These are phyloP conservation scores for Drosophila subsilvestris DNA, from an alignment of 2,888 invertebrate genomes.

Conservation along the genomic window DNA sequence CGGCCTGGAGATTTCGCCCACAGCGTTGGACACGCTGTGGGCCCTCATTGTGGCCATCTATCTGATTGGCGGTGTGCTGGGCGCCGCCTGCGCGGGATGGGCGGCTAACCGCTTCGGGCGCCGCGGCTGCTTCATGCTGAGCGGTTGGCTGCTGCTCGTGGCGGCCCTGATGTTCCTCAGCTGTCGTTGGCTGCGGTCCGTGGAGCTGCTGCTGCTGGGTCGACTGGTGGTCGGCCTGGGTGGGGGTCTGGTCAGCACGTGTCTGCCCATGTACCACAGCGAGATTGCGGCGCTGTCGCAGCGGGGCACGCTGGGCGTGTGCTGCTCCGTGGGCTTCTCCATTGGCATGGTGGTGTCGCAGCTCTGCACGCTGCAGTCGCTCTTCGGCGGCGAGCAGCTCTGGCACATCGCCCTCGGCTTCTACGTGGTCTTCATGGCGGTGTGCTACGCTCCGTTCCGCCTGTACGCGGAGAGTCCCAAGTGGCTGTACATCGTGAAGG, in stretches of 20 bases:
- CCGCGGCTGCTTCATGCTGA: slow-evolving; percentile 55
- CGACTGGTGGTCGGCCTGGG: slow-evolving; percentile 91
- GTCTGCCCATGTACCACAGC: slow-evolving; percentile 95
- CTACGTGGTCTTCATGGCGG: slow-evolving; percentile 88
- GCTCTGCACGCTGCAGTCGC: slow-evolving; percentile 76
- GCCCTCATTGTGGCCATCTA: slow-evolving; percentile 93
- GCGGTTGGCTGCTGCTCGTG: slow-evolving; percentile 46
- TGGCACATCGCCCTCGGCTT: slow-evolving; percentile 92
- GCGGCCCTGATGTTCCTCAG: slow-evolving; percentile 86
- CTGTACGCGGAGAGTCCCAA: slow-evolving; percentile 95
- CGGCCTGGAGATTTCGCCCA: slow-evolving; percentile 84
- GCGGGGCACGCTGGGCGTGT: slow-evolving; percentile 92
- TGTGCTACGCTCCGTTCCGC: slow-evolving; percentile 87
- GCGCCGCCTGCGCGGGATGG: slow-evolving; percentile 91
- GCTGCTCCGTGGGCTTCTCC: slow-evolving; percentile 86
- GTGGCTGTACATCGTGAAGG: slow-evolving; percentile 90
- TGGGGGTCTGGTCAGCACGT: slow-evolving; percentile 91
- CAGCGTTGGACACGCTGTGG: slow-evolving; percentile 88
- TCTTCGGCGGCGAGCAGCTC: slow-evolving; percentile 86
- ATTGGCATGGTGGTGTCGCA: slow-evolving; percentile 82
- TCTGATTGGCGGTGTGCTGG: slow-evolving; percentile 93
- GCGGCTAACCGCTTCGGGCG: slow-evolving; percentile 89
- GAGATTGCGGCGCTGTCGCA: slow-evolving; percentile 92
- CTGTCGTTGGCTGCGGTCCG: slow-evolving; percentile 88
- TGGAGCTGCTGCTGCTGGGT: slow-evolving; percentile 91